Evolutionary conservation across 2,113 vertebrate genomes (phyloP).

Genomic region (Monopterus albus): DNA sequence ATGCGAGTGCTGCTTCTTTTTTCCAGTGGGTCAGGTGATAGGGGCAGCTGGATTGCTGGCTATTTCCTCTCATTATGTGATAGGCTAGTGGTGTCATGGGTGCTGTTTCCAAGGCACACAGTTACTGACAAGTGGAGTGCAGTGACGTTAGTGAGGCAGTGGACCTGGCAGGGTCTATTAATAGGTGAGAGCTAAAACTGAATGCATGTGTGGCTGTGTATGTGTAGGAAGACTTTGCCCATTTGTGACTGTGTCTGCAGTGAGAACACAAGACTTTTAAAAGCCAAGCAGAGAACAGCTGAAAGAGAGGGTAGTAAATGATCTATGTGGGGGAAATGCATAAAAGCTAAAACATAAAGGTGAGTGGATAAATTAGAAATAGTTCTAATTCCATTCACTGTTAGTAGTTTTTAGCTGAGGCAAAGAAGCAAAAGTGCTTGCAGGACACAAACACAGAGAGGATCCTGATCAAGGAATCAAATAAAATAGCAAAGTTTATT

Average conservation of each 20-base stretch:
- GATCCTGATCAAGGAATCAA: slow-evolving; percentile 6
- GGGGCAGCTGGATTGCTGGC: slow-evolving; percentile 28
- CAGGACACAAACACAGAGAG: neutral
- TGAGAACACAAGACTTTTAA: slow-evolving; percentile 3
- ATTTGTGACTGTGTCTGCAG: neutral
- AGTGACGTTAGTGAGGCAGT: slow-evolving; percentile 45
- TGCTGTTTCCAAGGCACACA: slow-evolving; percentile 50
- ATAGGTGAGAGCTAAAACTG: slow-evolving; percentile 32
- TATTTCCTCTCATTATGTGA: slow-evolving; percentile 56
- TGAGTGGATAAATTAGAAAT: neutral
- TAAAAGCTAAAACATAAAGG: neutral
- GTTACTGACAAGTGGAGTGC: slow-evolving; percentile 36
- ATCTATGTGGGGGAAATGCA: neutral
- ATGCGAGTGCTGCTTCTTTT: slow-evolving; percentile 38
- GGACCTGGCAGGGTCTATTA: slow-evolving; percentile 32
- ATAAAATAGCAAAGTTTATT: slow-evolving; percentile 32
- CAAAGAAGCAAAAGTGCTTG: neutral
- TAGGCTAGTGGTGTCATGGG: slow-evolving; percentile 28
- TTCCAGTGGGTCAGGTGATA: slow-evolving; percentile 52
- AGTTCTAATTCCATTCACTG: neutral
- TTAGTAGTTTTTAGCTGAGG: neutral
- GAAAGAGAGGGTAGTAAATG: neutral
- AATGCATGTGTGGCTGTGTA: slow-evolving; percentile 13
- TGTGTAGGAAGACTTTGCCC: slow-evolving; percentile 2
- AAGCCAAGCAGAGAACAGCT: slow-evolving; percentile 2